These are phyloP conservation scores for Hybognathus amarus DNA, from an alignment of 2,797 vertebrate species.

Conservation along the genomic window DNA sequence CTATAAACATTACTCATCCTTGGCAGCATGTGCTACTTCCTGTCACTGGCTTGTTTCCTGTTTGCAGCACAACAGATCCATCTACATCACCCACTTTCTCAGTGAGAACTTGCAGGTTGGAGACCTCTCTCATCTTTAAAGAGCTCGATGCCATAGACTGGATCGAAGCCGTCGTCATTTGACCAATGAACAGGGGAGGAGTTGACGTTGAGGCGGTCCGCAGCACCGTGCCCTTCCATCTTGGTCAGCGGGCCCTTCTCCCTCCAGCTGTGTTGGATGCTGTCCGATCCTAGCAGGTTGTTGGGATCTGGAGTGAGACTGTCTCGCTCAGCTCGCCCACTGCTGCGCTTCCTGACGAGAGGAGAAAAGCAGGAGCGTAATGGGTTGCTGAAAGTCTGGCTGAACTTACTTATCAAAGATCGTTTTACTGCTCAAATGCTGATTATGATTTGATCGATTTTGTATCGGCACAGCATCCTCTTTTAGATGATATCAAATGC, in stretches of 20 bases:
- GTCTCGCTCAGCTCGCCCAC: conserved; percentile 83
- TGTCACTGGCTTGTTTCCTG: conserved; percentile 44
- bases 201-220: conserved; percentile 81
- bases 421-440: not conserved
- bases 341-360: conserved; percentile 80
- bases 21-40: conserved; percentile 22
- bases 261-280: conserved; percentile 84
- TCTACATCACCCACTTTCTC: conserved; percentile 83
- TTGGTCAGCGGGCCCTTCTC: conserved; percentile 83
- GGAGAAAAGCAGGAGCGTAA: not conserved
- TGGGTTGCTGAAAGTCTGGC: too few relatives aligned
- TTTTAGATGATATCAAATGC: not conserved
- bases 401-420: not conserved
- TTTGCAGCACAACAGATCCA: not conserved
- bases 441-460: not conserved
- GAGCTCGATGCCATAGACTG: conserved; percentile 84
- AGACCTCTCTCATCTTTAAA: conserved; percentile 83
- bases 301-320: conserved; percentile 78
- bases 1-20: not conserved
- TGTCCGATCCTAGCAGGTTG: conserved; percentile 79
- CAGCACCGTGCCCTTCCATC: conserved; percentile 85
- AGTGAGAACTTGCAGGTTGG: conserved; percentile 78
- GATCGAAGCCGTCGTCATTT: conserved; percentile 86
- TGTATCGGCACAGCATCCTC: not conserved
- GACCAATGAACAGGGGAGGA: conserved; percentile 83